These are phyloP conservation scores for Byasa hedistus DNA, from an alignment of 2,888 invertebrate genomes.

Conservation along the genomic window DNA sequence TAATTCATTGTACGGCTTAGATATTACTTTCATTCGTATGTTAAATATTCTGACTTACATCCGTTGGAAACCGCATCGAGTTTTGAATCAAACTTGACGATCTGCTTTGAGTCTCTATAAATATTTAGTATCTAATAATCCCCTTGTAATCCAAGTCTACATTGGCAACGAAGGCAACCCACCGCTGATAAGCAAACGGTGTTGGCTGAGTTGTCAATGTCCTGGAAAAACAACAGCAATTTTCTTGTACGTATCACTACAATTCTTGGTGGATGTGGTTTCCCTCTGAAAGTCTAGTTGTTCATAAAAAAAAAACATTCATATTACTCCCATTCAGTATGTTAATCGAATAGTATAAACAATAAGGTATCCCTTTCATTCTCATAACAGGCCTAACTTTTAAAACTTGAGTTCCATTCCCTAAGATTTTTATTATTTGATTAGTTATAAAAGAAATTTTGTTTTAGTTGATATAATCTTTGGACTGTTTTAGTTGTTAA, in stretches of 20 bases:
- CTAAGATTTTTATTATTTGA: conserved; percentile 11
- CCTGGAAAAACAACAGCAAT: background rate
- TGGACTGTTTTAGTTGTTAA: conserved; percentile 18
- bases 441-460: background rate
- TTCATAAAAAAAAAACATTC: background rate
- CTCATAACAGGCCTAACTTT: conserved; percentile 18
- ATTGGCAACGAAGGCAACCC: background rate
- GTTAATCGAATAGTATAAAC: conserved; percentile 8
- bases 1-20: too few relatives aligned
- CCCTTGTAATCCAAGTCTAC: too few relatives aligned
- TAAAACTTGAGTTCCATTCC: background rate
- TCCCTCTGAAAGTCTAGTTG: background rate
- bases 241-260: background rate
- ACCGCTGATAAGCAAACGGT: background rate
- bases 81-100: too few relatives aligned
- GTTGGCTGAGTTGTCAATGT: background rate
- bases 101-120: too few relatives aligned
- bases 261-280: background rate
- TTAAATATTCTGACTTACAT: too few relatives aligned
- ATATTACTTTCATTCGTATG: too few relatives aligned
- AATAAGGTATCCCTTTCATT: background rate
- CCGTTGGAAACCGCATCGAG: too few relatives aligned
- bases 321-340: conserved; percentile 7
- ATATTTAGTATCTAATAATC: too few relatives aligned
- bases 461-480: conserved; percentile 2